These are phyloP conservation scores for Xyrichtys novacula DNA, from an alignment of 2,797 vertebrate genomes.

Conservation along the genomic window DNA sequence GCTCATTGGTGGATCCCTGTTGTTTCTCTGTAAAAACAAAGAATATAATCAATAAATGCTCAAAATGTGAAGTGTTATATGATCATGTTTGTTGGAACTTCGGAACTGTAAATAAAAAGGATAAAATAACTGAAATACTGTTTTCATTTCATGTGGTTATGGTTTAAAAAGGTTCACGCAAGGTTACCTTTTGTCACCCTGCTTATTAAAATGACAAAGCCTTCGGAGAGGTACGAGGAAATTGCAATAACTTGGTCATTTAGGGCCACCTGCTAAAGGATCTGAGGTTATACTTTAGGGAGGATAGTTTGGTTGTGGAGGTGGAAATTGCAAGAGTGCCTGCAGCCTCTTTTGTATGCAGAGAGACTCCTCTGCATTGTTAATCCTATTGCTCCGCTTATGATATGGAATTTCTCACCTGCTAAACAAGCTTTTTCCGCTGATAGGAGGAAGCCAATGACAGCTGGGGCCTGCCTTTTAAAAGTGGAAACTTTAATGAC, in stretches of 20 bases:
- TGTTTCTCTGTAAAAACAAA: no score
- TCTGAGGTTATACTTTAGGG: not conserved
- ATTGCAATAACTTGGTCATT: not conserved
- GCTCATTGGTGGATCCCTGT: no score
- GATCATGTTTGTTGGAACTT: no score
- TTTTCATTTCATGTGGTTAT: no score
- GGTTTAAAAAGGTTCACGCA: no score
- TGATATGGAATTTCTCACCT: conserved; percentile 8
- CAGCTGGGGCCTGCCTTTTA: conserved; percentile 3
- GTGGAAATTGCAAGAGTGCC: not conserved
- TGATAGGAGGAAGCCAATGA: not conserved
- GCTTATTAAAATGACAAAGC: no score
- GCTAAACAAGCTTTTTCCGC: conserved; percentile 8
- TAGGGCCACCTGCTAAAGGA: not conserved
- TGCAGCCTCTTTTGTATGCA: not conserved
- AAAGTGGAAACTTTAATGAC: conserved; percentile 7
- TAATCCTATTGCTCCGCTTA: not conserved
- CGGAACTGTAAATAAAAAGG: no score
- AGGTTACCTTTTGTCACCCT: no score
- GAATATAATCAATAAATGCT: no score
- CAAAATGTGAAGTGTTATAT: no score
- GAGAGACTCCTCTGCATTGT: not conserved
- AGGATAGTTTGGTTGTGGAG: not conserved
- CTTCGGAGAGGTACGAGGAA: no score
- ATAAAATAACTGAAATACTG: no score